Base-by-base conservation (phyloP, 2,113 vertebrate species). In the Rhombomys opimus region DNA sequence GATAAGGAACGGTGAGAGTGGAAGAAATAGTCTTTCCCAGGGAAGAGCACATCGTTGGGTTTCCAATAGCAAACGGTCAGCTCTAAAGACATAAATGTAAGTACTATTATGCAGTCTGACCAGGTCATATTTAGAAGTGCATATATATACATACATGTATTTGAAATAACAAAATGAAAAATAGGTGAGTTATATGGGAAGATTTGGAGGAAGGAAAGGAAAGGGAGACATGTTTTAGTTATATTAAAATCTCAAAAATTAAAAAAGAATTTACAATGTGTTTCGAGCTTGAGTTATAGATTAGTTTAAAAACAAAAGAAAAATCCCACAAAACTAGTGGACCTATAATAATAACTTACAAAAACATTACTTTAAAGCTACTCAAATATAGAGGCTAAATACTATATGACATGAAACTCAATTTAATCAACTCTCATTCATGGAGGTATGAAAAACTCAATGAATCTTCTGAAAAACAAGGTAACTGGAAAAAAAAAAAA, bases 201-300 rank as follows among this genome's bases (percentile, higher is more conserved):
- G 10, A 50, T 50, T 77, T 77, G 23, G 25, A 77, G 5, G 23
- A 25, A 41, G 22, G 38, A 72, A 75, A 41, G 7, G 6, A 12
- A 23, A 14, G 38, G 73, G 46, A 78, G 46, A 12, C 52, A 35
- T 54, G 6, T 57, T 57, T 12, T 20, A 80, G 50, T 80, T 54
- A 32, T 30, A 30, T 50, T 77, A 80, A 32, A 54, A 54, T 54
- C 30, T 20, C 30, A 52, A 80, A 80, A 18, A 17, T 52, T 77
- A 30, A 52, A 32, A 54, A 80, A 35, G 32, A n/a, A 38, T 7
- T n/a, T 96, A 91, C 11, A 86, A 25, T 86, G 30, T 92, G 72
- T 94, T 95, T 59, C 73, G 95, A 89, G 77, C 50, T 67, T 93
- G 15, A 59, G 18, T 73, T 73, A 70, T 80, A 57, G 38, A 54